phyloP scores from a whole-genome alignment of 53 echinoderm and acorn worm genomes.

The Antedon mediterranea region DNA sequence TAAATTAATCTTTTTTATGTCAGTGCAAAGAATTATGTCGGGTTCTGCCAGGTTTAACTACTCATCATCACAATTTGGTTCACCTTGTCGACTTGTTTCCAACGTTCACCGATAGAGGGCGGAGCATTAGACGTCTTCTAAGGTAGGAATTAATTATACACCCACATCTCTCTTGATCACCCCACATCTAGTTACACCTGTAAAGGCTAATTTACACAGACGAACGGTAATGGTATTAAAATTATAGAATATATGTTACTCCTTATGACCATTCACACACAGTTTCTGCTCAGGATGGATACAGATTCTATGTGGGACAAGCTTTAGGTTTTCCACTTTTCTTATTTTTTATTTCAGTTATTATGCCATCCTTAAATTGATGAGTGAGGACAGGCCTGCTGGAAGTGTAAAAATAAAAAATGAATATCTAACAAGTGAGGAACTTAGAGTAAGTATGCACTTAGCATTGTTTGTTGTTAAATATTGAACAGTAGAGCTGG shows the following conservation, averaged over 20 bases:
- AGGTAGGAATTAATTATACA: slow-evolving; percentile 27
- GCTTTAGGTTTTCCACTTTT: no score
- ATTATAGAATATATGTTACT: no score
- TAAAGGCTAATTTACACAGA: no score
- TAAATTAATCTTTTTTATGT: background rate
- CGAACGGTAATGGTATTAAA: no score
- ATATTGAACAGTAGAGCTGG: no score
- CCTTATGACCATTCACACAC: no score
- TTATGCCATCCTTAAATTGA: background rate
- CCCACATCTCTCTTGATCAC: no score
- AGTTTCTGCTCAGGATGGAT: no score
- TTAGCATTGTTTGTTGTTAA: no score
- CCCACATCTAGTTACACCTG: no score
- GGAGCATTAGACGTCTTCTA: slow-evolving; percentile 43
- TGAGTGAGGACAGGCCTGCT: background rate
- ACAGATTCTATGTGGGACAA: no score
- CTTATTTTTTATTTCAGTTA: background rate
- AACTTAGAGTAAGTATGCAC: background rate
- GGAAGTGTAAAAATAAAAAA: background rate
- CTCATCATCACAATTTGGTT: slow-evolving; percentile 83
- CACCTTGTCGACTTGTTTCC: slow-evolving; percentile 59
- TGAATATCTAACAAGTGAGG: background rate
- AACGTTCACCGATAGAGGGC: slow-evolving; percentile 46
- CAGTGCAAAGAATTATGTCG: slow-evolving; percentile 53
- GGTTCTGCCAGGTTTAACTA: slow-evolving; percentile 28